Evolutionary conservation across 1,140 invertebrate genomes (phyloP), one percentile per base, ranked within the genome.

Genomic region (Zaprionus kolodkinae): DNA sequence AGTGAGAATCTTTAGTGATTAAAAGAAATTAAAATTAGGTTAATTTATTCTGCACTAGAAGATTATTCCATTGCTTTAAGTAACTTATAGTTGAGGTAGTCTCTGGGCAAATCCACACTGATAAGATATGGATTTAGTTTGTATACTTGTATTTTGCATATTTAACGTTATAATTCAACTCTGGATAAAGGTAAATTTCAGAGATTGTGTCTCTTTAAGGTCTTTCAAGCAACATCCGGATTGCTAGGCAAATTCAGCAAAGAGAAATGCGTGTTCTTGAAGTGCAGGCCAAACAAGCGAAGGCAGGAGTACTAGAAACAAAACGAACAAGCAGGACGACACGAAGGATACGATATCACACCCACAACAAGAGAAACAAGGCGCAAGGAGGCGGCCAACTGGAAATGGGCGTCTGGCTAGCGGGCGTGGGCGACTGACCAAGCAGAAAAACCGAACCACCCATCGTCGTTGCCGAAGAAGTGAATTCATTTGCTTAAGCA

Each of bases 401-500:
- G 30, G 15, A 66, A 48, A 17, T 59, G 33, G 27, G 40, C 52
- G 38, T 45, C 54, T 12, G 45, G 35, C 54, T 40, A 55, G 7
- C 57, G 61, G 45, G 27, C 61, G 65, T 56, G 67, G 38, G 45
- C 17, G 68, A 48, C 62, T 56, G 66, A 33, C 68, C 71, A 76
- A 87, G 83, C 79, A 86, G 76, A 79, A 88, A 83, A 83, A 56
- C 79, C 73, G 71, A 66, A 78, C 65, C 71, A 17, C 33, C 6
- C 21, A 7, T 33, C 35, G 45, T 11, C 70, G 27, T 35, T 77
- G 79, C 72, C 83, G 69, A 86, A 88, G 79, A 80, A 87, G 88
- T 83, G 76, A 83, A 88, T 83, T 88, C 88, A 87, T 87, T 87
- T 87, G 83, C 83, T 83, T 87, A 88, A 87, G 76, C 84, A 80